Conservation (phyloP, 2,797 vertebrate species). For the Gouania willdenowi region DNA sequence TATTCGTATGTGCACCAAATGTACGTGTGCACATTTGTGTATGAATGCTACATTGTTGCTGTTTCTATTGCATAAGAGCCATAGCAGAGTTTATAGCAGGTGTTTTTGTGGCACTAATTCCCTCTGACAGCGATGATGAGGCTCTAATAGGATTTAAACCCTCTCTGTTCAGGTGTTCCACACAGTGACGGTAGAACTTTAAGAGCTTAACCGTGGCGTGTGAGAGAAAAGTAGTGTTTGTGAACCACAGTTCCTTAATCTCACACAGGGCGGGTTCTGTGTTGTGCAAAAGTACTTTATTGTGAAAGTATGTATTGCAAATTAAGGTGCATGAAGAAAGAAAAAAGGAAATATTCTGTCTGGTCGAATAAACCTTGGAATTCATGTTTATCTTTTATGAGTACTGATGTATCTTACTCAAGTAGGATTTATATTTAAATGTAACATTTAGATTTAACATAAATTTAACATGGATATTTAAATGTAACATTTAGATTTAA, state of each 20-base stretch:
- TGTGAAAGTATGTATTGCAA: too few species aligned
- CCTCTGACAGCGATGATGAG: slow-evolving; percentile 66
- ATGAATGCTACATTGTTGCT: background rate
- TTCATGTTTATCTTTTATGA: too few species aligned
- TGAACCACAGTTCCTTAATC: slow-evolving; percentile 20
- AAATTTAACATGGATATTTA: too few species aligned
- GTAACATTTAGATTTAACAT: too few species aligned
- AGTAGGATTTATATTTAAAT: too few species aligned
- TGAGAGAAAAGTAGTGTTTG: slow-evolving; percentile 19
- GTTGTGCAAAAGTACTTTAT: slow-evolving; percentile 3
- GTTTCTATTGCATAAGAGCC: slow-evolving; percentile 17
- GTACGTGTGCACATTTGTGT: too few species aligned
- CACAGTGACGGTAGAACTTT: slow-evolving; percentile 31
- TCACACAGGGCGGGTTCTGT: background rate
- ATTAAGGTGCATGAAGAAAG: too few species aligned
- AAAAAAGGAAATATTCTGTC: too few species aligned
- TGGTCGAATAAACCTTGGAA: too few species aligned
- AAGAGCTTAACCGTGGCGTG: slow-evolving; percentile 18
- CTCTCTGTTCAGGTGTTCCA: slow-evolving; percentile 44
- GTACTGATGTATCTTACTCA: too few species aligned
- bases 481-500: too few species aligned
- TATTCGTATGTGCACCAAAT: background rate
- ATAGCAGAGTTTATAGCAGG: slow-evolving; percentile 29
- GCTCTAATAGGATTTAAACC: slow-evolving; percentile 69
- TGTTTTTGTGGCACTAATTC: slow-evolving; percentile 59